Evolutionary conservation across 2,888 invertebrate species (phyloP).

Genomic region (Lottia scabra): DNA sequence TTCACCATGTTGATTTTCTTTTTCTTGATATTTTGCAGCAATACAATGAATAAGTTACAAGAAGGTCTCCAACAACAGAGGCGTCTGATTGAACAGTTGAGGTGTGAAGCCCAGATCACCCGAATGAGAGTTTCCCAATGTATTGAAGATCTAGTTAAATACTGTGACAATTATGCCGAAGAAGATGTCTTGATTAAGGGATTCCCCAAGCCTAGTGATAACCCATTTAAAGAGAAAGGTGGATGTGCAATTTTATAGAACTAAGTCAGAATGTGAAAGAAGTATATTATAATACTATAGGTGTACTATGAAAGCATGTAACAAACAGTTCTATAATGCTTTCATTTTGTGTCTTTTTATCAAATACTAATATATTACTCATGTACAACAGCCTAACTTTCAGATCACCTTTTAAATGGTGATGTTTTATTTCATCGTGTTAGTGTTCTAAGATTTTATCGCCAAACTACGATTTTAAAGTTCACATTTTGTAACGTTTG

Average conservation of each 20-base stretch:
- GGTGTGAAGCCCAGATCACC: slow-evolving; percentile 89
- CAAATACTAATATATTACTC: too few relatives aligned
- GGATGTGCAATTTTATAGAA: slow-evolving; percentile 58
- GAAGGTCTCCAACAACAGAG: slow-evolving; percentile 86
- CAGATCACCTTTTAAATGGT: too few relatives aligned
- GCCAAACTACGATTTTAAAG: too few relatives aligned
- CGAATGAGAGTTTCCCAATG: slow-evolving; percentile 89
- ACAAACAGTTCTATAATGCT: too few relatives aligned
- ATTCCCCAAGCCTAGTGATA: slow-evolving; percentile 93
- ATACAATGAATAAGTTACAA: slow-evolving; percentile 65
- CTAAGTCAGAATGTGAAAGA: not conserved
- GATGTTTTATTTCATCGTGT: too few relatives aligned
- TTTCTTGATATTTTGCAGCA: not conserved
- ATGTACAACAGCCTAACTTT: too few relatives aligned
- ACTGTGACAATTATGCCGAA: slow-evolving; percentile 78
- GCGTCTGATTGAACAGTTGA: slow-evolving; percentile 91
- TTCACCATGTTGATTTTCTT: not conserved
- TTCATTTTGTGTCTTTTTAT: too few relatives aligned
- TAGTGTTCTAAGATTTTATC: too few relatives aligned
- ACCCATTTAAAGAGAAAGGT: slow-evolving; percentile 77
- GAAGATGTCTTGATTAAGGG: slow-evolving; percentile 94
- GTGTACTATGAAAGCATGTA: too few relatives aligned
- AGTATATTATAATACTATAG: too few relatives aligned
- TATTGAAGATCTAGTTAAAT: slow-evolving; percentile 86
- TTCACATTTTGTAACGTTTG: too few relatives aligned